phyloP scores from a whole-genome alignment of 1,140 invertebrate genomes.

The Phthorimaea operculella region DNA sequence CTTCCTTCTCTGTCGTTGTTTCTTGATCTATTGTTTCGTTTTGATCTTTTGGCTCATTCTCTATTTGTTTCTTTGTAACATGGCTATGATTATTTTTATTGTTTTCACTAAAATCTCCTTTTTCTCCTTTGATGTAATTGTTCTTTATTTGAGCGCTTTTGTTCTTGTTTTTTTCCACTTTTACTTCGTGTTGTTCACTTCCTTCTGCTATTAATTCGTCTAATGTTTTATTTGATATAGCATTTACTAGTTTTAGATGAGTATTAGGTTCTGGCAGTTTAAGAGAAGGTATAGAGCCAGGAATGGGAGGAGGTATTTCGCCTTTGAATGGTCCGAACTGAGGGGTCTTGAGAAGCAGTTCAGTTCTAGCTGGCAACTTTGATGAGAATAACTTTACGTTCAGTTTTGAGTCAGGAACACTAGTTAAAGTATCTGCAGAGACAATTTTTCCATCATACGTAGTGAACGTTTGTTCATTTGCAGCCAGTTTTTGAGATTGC shows the following conservation, averaged over 20 bases:
- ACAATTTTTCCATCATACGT: constrained; percentile 80
- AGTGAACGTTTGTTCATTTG: constrained; percentile 69
- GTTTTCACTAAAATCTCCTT: neutral
- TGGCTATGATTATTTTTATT: neutral
- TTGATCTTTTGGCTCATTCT: neutral
- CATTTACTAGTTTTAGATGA: constrained; percentile 40
- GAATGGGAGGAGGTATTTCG: constrained; percentile 71
- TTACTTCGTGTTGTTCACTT: no score
- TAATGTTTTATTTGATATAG: no score
- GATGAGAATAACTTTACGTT: constrained; percentile 61
- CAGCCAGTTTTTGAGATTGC: constrained; percentile 54
- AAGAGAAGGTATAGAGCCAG: constrained; percentile 6
- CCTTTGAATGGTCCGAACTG: constrained; percentile 79
- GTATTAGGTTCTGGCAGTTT: constrained; percentile 18
- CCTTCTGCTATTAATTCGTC: no score
- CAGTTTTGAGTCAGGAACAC: constrained; percentile 64
- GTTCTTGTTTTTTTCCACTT: no score
- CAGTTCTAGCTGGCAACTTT: constrained; percentile 68
- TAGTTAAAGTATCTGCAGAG: constrained; percentile 71
- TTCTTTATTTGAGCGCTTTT: no score
- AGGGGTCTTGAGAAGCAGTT: constrained; percentile 72
- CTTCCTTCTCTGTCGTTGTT: neutral
- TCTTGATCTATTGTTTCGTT: neutral
- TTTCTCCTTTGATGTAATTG: no score
- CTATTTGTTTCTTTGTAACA: no score